Evolutionary conservation across 2,797 vertebrate species (phyloP).

Genomic region (Eleutherodactylus coqui): DNA sequence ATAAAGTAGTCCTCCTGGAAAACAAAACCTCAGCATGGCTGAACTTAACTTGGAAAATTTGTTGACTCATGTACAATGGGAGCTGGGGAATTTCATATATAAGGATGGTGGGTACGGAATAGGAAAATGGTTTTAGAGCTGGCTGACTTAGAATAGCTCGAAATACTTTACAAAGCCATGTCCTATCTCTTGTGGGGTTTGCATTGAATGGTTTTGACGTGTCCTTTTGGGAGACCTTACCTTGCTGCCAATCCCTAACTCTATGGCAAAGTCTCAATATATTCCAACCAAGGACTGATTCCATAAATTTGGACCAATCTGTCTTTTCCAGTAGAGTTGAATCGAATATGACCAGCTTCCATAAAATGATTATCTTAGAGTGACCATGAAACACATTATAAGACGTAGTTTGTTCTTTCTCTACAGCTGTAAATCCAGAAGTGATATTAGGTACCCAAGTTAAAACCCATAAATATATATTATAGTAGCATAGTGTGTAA

Average conservation of each 20-base stretch:
- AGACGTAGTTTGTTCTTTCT: neutral
- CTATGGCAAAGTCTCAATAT: neutral
- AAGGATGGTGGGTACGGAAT: no score
- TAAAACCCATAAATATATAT: neutral
- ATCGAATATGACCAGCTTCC: neutral
- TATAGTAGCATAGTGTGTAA: no score
- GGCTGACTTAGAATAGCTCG: no score
- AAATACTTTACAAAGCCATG: no score
- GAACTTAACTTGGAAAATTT: no score
- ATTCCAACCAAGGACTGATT: neutral
- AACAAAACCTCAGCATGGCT: neutral
- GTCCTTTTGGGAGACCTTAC: neutral
- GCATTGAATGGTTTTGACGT: neutral
- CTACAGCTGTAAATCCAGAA: neutral
- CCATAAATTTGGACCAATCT: no score
- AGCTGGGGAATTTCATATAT: no score
- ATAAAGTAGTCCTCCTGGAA: neutral
- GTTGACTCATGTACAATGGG: no score
- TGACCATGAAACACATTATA: neutral
- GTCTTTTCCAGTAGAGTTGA: neutral
- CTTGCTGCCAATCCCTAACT: no score
- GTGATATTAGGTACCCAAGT: neutral
- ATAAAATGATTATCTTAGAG: no score
- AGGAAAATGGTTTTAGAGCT: no score
- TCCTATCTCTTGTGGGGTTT: neutral